Evolutionary conservation across 2,888 invertebrate genomes (phyloP), one percentile per base, ranked within the genome.

Genomic region (Graphium colonna): DNA sequence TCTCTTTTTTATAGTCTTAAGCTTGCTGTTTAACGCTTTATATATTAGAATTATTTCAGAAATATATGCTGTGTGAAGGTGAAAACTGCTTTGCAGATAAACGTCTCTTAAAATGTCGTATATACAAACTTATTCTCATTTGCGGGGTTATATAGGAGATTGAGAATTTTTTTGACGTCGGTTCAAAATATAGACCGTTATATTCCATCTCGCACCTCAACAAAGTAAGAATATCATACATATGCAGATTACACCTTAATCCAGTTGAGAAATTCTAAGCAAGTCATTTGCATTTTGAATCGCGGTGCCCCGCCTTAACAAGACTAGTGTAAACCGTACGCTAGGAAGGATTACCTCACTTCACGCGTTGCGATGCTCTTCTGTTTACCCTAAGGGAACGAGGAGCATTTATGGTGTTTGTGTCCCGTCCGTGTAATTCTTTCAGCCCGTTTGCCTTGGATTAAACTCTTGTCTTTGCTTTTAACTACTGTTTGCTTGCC

Each of bases 381-480:
- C 70, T 80, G 79, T 85, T 82, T 82, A 76, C 79, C 71, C 71
- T 68, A 57, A 69, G 69, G 73, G 75, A 66, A 67, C 55, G 73
- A 73, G 69, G 64, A 71, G 70, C 72, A 67, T 76, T 77, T 77
- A 77, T 69, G 71, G 70, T 80, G 77, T 79, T 78, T 81, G 77
- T 82, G 82, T 83, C 82, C 73, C 73, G 69, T 77, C 77, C 77
- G 62, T 73, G 76, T 83, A 79, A 83, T 85, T 83, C 82, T 82
- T 84, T 79, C 74, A 84, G 75, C 68, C 68, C 84, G 84, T 87
- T 88, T 88, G 75, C 76, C 73, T 82, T 84, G 81, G 84, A 87
- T 85, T 86, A 84, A 82, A 77, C 82, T 78, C 77, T 80, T 84
- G 82, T 86, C 84, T 85, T 82, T 80, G 83, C 84, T 83, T 82